phyloP scores from a whole-genome alignment of 1,140 invertebrate genomes.

The Araneus ventricosus region DNA sequence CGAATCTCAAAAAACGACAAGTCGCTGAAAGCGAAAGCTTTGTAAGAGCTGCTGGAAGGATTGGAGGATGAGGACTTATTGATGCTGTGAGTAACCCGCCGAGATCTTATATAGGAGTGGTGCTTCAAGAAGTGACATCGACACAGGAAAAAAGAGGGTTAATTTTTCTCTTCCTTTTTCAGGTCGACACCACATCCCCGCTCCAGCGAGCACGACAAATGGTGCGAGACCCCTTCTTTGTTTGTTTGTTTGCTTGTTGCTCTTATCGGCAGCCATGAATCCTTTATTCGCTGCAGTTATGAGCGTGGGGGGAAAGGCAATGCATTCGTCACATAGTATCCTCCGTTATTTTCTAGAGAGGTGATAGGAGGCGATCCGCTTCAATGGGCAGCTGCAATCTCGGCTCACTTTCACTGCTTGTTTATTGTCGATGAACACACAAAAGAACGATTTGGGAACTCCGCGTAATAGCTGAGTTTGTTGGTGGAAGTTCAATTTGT shows the following conservation, averaged over 20 bases:
- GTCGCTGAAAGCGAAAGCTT: not conserved
- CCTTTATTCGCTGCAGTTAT: not conserved
- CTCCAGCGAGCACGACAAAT: conserved; percentile 51
- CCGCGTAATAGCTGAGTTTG: not conserved
- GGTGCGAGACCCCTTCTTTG: conserved; percentile 53
- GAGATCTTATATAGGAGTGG: conserved; percentile 70
- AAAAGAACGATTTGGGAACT: not conserved
- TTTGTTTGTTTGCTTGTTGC: conserved; percentile 17
- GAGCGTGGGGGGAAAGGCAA: not conserved
- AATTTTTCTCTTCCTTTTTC: conserved; percentile 74
- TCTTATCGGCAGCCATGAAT: not conserved
- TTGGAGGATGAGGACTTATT: not conserved
- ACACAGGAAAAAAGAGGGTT: conserved; percentile 73
- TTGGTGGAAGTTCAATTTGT: conserved; percentile 3
- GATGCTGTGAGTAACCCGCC: not conserved
- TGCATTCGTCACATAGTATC: conserved; percentile 34
- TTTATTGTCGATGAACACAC: not conserved
- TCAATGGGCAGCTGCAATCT: not conserved
- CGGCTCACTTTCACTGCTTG: conserved; percentile 6
- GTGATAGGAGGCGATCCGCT: not conserved
- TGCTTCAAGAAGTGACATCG: conserved; percentile 59
- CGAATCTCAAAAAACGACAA: not conserved
- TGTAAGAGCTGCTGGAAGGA: not conserved
- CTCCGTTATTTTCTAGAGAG: conserved; percentile 34
- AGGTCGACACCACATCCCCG: conserved; percentile 59